Evolutionary conservation across 2,888 invertebrate species (phyloP).

Genomic region (Pristionchus maxplancki): DNA sequence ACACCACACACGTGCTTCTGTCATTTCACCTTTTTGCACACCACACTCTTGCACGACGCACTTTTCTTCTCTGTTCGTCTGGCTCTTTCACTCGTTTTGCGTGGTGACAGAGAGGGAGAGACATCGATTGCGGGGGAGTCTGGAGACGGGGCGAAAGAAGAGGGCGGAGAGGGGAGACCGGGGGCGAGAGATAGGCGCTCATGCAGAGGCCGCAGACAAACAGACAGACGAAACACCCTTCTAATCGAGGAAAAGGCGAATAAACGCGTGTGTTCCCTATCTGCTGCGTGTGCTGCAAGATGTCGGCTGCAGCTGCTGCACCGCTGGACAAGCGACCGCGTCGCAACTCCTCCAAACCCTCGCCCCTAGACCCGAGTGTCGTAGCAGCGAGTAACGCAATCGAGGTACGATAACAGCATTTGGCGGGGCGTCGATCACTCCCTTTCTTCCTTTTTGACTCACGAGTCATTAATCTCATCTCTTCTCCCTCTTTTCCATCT

Average conservation of each 20-base stretch:
- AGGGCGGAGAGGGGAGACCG: constrained; percentile 11
- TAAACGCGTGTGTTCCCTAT: neutral
- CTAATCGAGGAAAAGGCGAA: neutral
- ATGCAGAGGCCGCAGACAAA: neutral
- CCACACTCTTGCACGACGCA: neutral
- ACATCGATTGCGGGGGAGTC: constrained; percentile 48
- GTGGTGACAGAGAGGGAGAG: neutral
- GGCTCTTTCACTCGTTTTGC: constrained; percentile 2
- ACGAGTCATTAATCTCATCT: neutral
- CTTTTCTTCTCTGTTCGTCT: constrained; percentile 20
- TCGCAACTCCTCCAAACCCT: constrained; percentile 43
- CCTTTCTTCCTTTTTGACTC: neutral
- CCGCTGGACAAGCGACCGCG: neutral
- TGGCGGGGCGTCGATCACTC: neutral
- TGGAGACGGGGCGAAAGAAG: neutral
- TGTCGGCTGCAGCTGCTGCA: constrained; percentile 19
- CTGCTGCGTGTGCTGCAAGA: neutral
- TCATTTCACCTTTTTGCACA: constrained; percentile 12
- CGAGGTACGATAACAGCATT: neutral
- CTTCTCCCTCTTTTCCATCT: neutral
- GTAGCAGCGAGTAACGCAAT: neutral
- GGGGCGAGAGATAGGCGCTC: neutral
- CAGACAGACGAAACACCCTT: neutral
- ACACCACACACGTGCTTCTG: constrained; percentile 30
- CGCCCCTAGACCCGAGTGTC: constrained; percentile 9